Percentiles rank a stretch among this genome's conserved stretches.
phyloP scores from a whole-genome alignment of 2,888 invertebrate genomes.

The Tetanocera ferruginea region DNA sequence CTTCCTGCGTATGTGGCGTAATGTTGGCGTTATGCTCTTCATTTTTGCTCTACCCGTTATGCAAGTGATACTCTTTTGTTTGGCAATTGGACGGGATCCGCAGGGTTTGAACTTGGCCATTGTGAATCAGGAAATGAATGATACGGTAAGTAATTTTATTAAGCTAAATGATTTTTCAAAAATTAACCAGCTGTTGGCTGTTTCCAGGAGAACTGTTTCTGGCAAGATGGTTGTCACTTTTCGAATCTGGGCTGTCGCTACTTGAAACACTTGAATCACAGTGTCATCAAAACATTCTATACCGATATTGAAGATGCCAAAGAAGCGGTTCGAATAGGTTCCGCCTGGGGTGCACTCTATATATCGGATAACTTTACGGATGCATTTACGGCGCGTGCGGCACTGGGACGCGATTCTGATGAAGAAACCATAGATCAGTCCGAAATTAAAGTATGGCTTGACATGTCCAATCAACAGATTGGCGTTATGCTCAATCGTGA shows the following conservation, averaged over 20 bases:
- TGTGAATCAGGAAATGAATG: constrained; percentile 78
- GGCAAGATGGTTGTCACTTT: constrained; percentile 77
- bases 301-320: constrained; percentile 77
- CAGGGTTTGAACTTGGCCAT: constrained; percentile 85
- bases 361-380: constrained; percentile 93
- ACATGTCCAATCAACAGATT: constrained; percentile 97
- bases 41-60: constrained; percentile 94
- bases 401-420: constrained; percentile 84
- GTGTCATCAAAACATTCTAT: constrained; percentile 80
- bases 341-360: constrained; percentile 90
- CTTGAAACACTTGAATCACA: constrained; percentile 80
- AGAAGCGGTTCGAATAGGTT: constrained; percentile 80
- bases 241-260: constrained; percentile 84
- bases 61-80: constrained; percentile 93
- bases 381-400: constrained; percentile 85
- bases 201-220: constrained; percentile 62
- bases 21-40: constrained; percentile 93
- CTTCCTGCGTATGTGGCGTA: constrained; percentile 91
- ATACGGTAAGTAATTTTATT: constrained; percentile 58
- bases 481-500: constrained; percentile 89
- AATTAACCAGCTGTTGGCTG: too few relatives aligned
- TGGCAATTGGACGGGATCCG: constrained; percentile 91
- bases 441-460: constrained; percentile 90
- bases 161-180: neutral
- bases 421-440: constrained; percentile 89